Conservation (phyloP, 2,797 vertebrate genomes). For the Macropodus opercularis region DNA sequence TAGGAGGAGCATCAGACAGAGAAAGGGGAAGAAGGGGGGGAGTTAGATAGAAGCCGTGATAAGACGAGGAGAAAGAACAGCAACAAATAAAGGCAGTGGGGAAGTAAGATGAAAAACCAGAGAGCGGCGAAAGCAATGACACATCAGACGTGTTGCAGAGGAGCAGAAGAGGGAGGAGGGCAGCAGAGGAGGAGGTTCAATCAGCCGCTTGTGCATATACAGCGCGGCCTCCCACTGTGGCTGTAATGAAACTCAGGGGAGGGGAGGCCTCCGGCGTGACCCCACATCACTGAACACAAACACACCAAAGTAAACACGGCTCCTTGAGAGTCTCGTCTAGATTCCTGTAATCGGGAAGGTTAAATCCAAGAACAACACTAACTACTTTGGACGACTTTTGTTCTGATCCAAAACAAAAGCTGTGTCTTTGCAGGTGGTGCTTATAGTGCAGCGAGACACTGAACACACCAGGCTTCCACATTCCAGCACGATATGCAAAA, state of each 20-base stretch:
- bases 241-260: conserved; percentile 45
- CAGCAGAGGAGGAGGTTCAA: conserved; percentile 20
- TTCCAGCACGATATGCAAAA: not conserved
- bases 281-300: conserved; percentile 8
- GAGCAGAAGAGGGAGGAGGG: conserved; percentile 2
- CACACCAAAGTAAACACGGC: conserved; percentile 1
- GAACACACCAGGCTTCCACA: not conserved
- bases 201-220: conserved; percentile 38
- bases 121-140: conserved; percentile 13
- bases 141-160: conserved; percentile 26
- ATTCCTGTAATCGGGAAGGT: not conserved
- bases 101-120: not conserved
- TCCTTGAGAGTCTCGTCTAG: not conserved
- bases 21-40: rapidly evolving
- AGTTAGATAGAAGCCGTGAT: not conserved
- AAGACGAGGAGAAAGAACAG: not conserved
- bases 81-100: not conserved
- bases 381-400: too few relatives aligned
- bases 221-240: conserved; percentile 33
- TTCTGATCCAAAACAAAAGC: too few relatives aligned
- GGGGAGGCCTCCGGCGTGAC: conserved; percentile 28
- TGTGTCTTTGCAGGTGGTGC: not conserved
- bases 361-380: not conserved
- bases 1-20: not conserved
- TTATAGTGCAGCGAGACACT: not conserved